These are phyloP conservation scores for Cynopterus brachyotis DNA, from an alignment of 2,113 vertebrate species.

Conservation along the genomic window DNA sequence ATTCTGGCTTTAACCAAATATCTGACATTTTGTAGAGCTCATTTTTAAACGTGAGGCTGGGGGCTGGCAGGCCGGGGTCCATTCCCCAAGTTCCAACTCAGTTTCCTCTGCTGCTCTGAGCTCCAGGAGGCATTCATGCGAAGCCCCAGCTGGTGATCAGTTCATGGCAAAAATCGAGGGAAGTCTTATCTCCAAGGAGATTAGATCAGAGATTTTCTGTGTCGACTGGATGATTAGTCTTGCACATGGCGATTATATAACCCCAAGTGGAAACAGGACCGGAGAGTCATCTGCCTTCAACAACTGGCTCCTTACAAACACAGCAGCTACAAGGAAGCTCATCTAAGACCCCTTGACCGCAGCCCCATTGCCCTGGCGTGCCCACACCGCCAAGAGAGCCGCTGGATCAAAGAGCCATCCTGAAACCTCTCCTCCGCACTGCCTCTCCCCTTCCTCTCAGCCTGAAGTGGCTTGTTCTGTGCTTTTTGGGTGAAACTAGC, in stretches of 20 bases:
- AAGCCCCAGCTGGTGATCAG: background rate
- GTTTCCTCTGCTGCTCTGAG: background rate
- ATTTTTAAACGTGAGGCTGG: background rate
- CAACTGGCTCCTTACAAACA: background rate
- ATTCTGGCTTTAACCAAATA: background rate
- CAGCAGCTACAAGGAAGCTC: background rate
- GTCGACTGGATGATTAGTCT: background rate
- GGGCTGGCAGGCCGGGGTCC: background rate
- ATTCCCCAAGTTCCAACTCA: background rate
- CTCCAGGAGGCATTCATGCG: background rate
- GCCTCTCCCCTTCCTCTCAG: background rate
- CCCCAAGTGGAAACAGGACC: background rate
- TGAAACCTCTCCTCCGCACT: background rate
- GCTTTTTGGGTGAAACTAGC: background rate
- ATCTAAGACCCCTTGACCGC: background rate
- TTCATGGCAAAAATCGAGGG: background rate
- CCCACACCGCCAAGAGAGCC: background rate
- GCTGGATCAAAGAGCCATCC: background rate
- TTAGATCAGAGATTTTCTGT: background rate
- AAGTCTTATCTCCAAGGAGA: slow-evolving; percentile 38
- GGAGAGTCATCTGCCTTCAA: background rate
- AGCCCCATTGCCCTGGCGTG: accelerated
- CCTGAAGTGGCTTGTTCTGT: background rate
- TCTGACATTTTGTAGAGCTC: slow-evolving; percentile 21
- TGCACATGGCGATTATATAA: background rate